A percentile compares a stretch with the other conserved stretches of the same genome.
These are phyloP conservation scores for Dryococelus australis DNA, from an alignment of 2,888 invertebrate genomes.

Conservation along the genomic window DNA sequence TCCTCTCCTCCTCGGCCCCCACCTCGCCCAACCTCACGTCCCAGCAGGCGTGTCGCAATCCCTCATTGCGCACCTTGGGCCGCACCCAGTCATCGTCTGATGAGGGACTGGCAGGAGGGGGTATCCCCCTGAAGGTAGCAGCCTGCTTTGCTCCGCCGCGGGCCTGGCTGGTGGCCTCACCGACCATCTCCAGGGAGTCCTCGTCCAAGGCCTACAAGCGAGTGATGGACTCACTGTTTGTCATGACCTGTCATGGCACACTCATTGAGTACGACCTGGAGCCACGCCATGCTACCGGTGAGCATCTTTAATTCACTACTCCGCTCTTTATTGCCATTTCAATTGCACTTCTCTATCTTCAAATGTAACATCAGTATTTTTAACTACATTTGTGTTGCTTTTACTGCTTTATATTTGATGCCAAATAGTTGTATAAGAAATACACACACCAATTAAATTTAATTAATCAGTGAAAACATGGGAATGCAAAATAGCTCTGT, in stretches of 20 bases:
- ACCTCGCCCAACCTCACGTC: slow-evolving; percentile 32
- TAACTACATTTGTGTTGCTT: too few relatives aligned
- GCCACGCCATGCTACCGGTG: slow-evolving; percentile 71
- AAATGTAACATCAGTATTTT: too few relatives aligned
- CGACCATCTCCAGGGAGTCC: slow-evolving; percentile 57
- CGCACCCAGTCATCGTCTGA: slow-evolving; percentile 63
- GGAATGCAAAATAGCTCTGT: too few relatives aligned
- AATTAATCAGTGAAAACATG: too few relatives aligned
- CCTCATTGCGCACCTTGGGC: slow-evolving; percentile 36
- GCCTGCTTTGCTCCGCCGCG: slow-evolving; percentile 80
- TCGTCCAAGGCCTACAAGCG: slow-evolving; percentile 59
- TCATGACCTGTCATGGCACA: slow-evolving; percentile 87
- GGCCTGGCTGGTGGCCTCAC: slow-evolving; percentile 70
- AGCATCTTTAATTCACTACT: slow-evolving; percentile 39
- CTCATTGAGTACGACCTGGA: slow-evolving; percentile 90
- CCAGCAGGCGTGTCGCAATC: slow-evolving; percentile 60
- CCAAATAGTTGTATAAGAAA: too few relatives aligned
- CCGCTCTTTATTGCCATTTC: too few relatives aligned
- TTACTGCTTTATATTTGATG: too few relatives aligned
- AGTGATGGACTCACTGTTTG: slow-evolving; percentile 84
- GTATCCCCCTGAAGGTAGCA: slow-evolving; percentile 41
- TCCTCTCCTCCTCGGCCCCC: slow-evolving; percentile 37
- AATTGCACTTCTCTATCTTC: too few relatives aligned
- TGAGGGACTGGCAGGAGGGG: slow-evolving; percentile 62
- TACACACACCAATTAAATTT: too few relatives aligned